Conservation (phyloP, 2,888 invertebrate genomes). For the Eugnorisma glareosa region DNA sequence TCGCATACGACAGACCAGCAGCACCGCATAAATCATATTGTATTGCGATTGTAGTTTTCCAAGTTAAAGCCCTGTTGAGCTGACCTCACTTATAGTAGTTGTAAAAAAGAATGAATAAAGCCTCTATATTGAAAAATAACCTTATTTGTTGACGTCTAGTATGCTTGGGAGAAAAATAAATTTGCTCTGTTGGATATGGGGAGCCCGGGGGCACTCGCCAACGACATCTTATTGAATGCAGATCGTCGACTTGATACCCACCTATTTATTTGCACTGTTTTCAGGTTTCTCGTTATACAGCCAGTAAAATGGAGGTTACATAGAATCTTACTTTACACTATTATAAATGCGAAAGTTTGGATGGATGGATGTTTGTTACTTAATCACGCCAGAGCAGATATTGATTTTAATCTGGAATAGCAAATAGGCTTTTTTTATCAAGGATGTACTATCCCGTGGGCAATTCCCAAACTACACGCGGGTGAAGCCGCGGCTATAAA, state of each 20-base stretch:
- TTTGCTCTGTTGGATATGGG: conserved; percentile 84
- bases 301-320: background rate
- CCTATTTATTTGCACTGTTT: conserved; percentile 71
- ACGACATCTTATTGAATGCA: conserved; percentile 83
- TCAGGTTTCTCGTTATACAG: conserved; percentile 37
- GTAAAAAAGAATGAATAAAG: conserved; percentile 80
- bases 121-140: conserved; percentile 86
- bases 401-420: too few species aligned
- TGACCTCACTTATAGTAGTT: conserved; percentile 71
- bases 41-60: conserved; percentile 21
- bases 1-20: conserved; percentile 4
- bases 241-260: conserved; percentile 73
- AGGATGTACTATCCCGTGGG: too few species aligned
- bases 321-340: background rate
- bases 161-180: conserved; percentile 87
- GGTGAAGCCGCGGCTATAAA: too few species aligned
- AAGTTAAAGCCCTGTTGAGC: conserved; percentile 47
- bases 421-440: too few species aligned
- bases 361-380: background rate
- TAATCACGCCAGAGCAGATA: background rate
- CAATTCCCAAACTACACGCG: too few species aligned
- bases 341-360: background rate
- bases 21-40: conserved; percentile 17
- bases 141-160: conserved; percentile 89
- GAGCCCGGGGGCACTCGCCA: conserved; percentile 79